These are phyloP conservation scores for Fregata magnificens DNA, from an alignment of 2,113 vertebrate species.

Conservation along the genomic window DNA sequence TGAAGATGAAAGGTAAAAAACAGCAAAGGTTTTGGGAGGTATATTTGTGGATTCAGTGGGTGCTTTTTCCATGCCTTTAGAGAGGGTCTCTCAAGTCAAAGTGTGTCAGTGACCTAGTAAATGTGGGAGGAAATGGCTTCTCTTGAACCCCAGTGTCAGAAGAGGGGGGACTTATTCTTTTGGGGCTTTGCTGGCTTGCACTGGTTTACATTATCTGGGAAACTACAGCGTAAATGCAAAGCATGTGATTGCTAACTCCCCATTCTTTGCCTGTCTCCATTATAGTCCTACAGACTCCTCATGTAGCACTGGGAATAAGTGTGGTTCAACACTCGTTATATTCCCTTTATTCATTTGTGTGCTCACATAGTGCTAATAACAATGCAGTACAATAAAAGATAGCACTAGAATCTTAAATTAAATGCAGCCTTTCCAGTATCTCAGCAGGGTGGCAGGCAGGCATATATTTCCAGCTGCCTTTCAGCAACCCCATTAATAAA, in stretches of 20 bases:
- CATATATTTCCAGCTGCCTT: slow-evolving; percentile 56
- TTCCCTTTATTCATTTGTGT: slow-evolving; percentile 40
- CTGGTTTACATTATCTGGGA: slow-evolving; percentile 14
- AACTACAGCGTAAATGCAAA: not conserved
- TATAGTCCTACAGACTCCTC: slow-evolving; percentile 23
- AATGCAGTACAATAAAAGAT: slow-evolving; percentile 49
- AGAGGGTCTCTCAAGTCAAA: not conserved
- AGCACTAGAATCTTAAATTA: slow-evolving; percentile 31
- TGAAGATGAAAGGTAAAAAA: not conserved
- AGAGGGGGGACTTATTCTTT: not conserved
- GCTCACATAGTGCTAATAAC: slow-evolving; percentile 52
- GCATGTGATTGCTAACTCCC: not conserved
- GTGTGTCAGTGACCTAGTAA: not conserved
- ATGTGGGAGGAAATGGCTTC: not conserved
- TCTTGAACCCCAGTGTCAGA: not conserved
- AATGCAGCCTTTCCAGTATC: slow-evolving; percentile 45
- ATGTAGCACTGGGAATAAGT: slow-evolving; percentile 20
- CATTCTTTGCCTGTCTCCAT: not conserved
- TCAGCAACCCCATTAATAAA: slow-evolving; percentile 51
- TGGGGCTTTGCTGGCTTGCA: not conserved
- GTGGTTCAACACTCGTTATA: slow-evolving; percentile 42
- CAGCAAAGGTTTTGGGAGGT: not conserved
- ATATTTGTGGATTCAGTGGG: not conserved
- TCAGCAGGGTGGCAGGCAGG: slow-evolving; percentile 56
- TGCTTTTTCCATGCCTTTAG: not conserved